Percentiles rank a stretch among this genome's conserved stretches.
Evolutionary conservation across 2,113 vertebrate genomes (phyloP).

Genomic region (Oryzias celebensis): DNA sequence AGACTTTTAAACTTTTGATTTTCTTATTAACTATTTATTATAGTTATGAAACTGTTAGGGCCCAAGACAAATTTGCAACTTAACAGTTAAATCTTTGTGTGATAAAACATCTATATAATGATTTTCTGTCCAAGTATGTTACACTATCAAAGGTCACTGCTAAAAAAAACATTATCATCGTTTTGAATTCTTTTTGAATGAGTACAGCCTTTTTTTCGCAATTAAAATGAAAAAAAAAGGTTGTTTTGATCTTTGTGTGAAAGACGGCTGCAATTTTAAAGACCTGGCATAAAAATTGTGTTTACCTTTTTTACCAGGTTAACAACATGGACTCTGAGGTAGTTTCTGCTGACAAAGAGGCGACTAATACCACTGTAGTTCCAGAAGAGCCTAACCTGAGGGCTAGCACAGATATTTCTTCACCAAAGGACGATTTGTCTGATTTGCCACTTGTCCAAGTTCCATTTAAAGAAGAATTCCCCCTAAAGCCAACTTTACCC

Average conservation of each 20-base stretch:
- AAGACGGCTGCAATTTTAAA: neutral
- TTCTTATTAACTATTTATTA: neutral
- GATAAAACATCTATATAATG: slow-evolving; percentile 27
- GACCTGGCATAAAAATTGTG: slow-evolving; percentile 5
- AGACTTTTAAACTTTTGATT: neutral
- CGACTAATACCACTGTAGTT: slow-evolving; percentile 18
- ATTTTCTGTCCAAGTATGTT: slow-evolving; percentile 32
- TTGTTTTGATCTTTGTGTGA: slow-evolving; percentile 7
- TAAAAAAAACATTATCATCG: too few relatives aligned
- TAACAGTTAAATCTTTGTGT: slow-evolving; percentile 4
- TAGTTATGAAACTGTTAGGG: neutral
- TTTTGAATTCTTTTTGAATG: slow-evolving; percentile 11
- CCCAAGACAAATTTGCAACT: neutral
- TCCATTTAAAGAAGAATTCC: slow-evolving; percentile 4
- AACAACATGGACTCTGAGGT: slow-evolving; percentile 32
- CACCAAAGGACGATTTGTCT: slow-evolving; percentile 21
- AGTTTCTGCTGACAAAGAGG: slow-evolving; percentile 31
- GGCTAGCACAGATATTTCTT: slow-evolving; percentile 24
- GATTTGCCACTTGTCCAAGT: slow-evolving; percentile 15
- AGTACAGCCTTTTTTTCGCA: neutral
- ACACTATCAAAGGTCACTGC: slow-evolving; percentile 36
- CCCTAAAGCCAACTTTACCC: slow-evolving; percentile 8
- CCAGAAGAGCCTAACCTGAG: slow-evolving; percentile 20
- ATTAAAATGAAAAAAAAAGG: too few relatives aligned
- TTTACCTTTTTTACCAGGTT: slow-evolving; percentile 56